Percentiles rank a stretch among this genome's conserved stretches.
Evolutionary conservation across 2,888 invertebrate genomes (phyloP).

Genomic region (Empis stercorea): DNA sequence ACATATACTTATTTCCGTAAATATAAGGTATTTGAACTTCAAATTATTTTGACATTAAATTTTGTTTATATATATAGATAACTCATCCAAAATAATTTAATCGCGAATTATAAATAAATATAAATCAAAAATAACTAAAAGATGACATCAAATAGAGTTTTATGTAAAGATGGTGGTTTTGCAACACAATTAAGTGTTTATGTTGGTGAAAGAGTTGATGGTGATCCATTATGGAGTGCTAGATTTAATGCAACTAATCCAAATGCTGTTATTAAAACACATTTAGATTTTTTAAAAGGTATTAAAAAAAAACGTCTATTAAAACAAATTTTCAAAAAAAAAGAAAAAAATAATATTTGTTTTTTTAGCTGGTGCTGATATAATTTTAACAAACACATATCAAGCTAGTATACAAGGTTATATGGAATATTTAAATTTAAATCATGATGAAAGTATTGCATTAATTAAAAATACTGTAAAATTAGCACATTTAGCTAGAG

Average conservation of each 20-base stretch:
- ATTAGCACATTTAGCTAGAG: conserved; percentile 59
- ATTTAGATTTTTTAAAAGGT: conserved; percentile 71
- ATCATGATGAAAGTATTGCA: conserved; percentile 51
- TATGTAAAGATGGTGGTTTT: conserved; percentile 61
- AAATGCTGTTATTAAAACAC: conserved; percentile 63
- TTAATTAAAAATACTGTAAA: conserved; percentile 62
- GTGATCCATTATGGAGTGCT: conserved; percentile 83
- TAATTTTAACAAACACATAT: conserved; percentile 81
- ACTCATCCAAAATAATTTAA: no score
- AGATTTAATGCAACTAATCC: conserved; percentile 68
- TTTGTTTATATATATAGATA: no score
- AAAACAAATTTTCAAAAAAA: not conserved
- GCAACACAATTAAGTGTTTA: conserved; percentile 67
- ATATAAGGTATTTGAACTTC: no score
- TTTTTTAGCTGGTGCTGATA: conserved; percentile 62
- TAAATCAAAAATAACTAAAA: not conserved
- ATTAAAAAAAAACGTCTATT: not conserved
- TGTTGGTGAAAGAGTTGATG: conserved; percentile 62
- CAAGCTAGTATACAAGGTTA: conserved; percentile 74
- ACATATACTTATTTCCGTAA: no score
- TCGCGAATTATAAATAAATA: no score
- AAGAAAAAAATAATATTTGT: not conserved
- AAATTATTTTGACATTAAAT: no score
- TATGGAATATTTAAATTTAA: conserved; percentile 55
- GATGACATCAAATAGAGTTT: conserved; percentile 23